Evolutionary conservation across 2,888 invertebrate genomes (phyloP), one percentile per base, ranked within the genome.

Genomic region (Napeogenes sylphis): DNA sequence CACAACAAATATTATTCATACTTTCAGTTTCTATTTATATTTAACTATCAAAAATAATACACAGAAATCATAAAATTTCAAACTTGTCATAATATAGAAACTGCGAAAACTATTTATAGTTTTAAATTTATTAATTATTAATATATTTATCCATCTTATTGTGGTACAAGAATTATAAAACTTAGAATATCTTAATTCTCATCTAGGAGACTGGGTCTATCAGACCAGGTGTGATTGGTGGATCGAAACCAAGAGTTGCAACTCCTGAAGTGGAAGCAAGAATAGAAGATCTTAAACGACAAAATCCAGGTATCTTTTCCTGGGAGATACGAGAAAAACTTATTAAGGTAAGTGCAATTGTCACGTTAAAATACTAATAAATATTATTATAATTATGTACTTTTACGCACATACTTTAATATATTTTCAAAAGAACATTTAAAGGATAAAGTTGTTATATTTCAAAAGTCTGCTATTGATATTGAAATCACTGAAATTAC

Each of bases 291-390:
- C 94, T 97, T 81, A 97, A 97, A 84, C 94, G 95, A 72, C 95
- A 95, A 74, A 97, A 98, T 82, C 98, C 98, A 0, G 95, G 96
- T n/a, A 96, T 98, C 73, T 98, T 97, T 89, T 96, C 96, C 59
- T 97, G 97, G 96, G 98, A 99, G 85, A 97, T 99, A 75, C 92
- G 98, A 56, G 98, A 98, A 79, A 94, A 95, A 80, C 91, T 98
- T 64, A 95, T 98, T 73, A 96, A 97, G 92, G 97, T 90, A 79
- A 64, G 33, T 58, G 38, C 45, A 47, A 14, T 14, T 45, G n/a
- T 33, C 12, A 21, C 21, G 21, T 21, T 21, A 51, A 13, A 51
- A 51, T 51, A 58, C 47, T 35, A 47, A 13, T 51, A 53, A 51
- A 13, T 38, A 47, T 12, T 47, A 21, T 4, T 47, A 14, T 14